Evolutionary conservation across 30 jellyfish, hydroid and myxozoan species (phyloP).

Genomic region (Rhopilema esculentum): DNA sequence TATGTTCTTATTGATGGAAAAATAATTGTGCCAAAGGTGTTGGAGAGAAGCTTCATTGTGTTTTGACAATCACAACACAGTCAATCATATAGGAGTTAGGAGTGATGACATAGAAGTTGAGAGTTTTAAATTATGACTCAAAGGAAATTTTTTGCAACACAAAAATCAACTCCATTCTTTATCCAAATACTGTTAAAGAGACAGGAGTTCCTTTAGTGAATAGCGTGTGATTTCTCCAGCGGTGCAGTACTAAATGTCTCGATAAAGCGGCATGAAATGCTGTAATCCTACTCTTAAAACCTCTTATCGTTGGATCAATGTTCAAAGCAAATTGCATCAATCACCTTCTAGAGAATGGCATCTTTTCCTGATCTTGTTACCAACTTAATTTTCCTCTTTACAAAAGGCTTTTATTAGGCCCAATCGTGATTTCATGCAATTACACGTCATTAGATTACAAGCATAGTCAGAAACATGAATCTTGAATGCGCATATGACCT

Average conservation of each 20-base stretch:
- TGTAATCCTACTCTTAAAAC: conserved; percentile 38
- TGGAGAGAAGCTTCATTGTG: too few relatives aligned
- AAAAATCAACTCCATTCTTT: not conserved
- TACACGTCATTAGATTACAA: conserved; percentile 53
- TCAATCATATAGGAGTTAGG: too few relatives aligned
- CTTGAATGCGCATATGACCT: conserved; percentile 43
- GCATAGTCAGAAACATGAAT: conserved; percentile 47
- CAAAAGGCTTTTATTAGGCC: conserved; percentile 43
- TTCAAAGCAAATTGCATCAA: conserved; percentile 69
- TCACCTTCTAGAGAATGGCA: conserved; percentile 65
- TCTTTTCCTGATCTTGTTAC: conserved; percentile 56
- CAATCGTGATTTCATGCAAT: conserved; percentile 64
- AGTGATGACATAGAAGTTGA: too few relatives aligned
- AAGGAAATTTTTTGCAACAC: too few relatives aligned
- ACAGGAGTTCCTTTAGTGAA: not conserved
- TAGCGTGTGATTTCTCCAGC: not conserved
- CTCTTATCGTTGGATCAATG: conserved; percentile 46
- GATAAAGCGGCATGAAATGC: not conserved
- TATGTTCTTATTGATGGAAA: too few relatives aligned
- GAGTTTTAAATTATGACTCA: too few relatives aligned
- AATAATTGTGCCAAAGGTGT: too few relatives aligned
- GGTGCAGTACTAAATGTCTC: not conserved
- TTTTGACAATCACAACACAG: too few relatives aligned
- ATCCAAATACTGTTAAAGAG: not conserved
- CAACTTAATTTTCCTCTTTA: conserved; percentile 30